phyloP scores from a whole-genome alignment of 2,888 invertebrate species.

The Seira sanloemensis region DNA sequence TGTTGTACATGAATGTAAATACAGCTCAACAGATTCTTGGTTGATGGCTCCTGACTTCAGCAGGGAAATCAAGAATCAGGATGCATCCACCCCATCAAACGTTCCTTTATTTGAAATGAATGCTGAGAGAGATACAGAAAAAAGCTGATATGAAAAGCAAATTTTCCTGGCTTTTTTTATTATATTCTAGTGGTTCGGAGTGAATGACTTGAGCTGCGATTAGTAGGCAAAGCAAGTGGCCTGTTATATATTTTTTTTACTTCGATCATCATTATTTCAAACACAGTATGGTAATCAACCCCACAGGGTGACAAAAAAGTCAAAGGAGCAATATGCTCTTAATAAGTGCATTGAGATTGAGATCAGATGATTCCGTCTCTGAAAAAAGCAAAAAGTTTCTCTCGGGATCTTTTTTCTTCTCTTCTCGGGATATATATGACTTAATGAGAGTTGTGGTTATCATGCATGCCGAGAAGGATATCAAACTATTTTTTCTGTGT shows the following conservation, averaged over 20 bases:
- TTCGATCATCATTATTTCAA: slow-evolving; percentile 11
- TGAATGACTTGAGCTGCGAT: background rate
- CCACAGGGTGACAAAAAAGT: slow-evolving; percentile 31
- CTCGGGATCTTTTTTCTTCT: slow-evolving; percentile 3
- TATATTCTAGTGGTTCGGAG: background rate
- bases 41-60: background rate
- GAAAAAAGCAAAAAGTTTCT: background rate
- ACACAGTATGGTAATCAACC: slow-evolving; percentile 9
- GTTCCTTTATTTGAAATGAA: background rate
- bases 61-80: background rate
- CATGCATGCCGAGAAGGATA: slow-evolving; percentile 26
- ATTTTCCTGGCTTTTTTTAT: background rate
- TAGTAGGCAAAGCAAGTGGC: slow-evolving; percentile 1
- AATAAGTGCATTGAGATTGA: slow-evolving; percentile 14
- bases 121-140: background rate
- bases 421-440: background rate
- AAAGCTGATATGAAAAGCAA: background rate
- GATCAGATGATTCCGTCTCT: slow-evolving; percentile 2
- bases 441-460: slow-evolving; percentile 25
- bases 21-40: background rate
- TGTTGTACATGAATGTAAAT: background rate
- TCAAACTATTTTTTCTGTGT: slow-evolving; percentile 26
- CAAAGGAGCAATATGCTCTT: slow-evolving; percentile 12
- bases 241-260: background rate
- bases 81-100: slow-evolving; percentile 1